Percentiles rank a stretch among this genome's conserved stretches.
Evolutionary conservation across 2,113 vertebrate species (phyloP).

Genomic region (Cinclus mexicanus): DNA sequence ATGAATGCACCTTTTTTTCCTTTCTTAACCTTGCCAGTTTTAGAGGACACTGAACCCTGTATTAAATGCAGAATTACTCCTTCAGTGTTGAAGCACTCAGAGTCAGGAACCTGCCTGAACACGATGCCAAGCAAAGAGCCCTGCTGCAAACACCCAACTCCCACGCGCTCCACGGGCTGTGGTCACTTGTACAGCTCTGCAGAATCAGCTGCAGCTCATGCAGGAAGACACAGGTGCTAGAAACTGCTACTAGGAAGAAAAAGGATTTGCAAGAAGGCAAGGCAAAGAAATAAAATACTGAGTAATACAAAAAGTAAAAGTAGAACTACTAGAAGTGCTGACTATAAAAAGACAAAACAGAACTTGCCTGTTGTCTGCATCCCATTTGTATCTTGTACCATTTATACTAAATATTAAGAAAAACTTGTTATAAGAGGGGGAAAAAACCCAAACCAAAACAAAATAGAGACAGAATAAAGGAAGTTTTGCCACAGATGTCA

Average conservation of each 20-base stretch:
- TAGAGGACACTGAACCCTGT: neutral
- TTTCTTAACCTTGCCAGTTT: neutral
- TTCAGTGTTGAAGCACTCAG: neutral
- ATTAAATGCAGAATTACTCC: neutral
- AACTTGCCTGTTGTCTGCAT: neutral
- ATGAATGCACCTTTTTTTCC: rapidly evolving
- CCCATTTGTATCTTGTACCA: rapidly evolving
- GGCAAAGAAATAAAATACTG: neutral
- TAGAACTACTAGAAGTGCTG: neutral
- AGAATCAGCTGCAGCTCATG: neutral
- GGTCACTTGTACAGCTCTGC: neutral
- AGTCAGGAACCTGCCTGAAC: neutral
- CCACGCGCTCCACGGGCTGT: rapidly evolving
- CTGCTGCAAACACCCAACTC: rapidly evolving
- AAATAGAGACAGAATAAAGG: neutral
- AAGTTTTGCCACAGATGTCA: neutral
- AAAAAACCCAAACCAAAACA: neutral
- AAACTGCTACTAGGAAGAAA: neutral
- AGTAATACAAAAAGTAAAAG: neutral
- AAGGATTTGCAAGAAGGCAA: neutral
- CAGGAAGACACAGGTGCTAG: neutral
- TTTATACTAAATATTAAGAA: neutral
- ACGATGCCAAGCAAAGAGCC: neutral
- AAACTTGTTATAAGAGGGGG: neutral
- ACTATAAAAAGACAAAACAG: neutral